phyloP scores from a whole-genome alignment of 2,113 vertebrate species.

The Chloroceryle aenea region DNA sequence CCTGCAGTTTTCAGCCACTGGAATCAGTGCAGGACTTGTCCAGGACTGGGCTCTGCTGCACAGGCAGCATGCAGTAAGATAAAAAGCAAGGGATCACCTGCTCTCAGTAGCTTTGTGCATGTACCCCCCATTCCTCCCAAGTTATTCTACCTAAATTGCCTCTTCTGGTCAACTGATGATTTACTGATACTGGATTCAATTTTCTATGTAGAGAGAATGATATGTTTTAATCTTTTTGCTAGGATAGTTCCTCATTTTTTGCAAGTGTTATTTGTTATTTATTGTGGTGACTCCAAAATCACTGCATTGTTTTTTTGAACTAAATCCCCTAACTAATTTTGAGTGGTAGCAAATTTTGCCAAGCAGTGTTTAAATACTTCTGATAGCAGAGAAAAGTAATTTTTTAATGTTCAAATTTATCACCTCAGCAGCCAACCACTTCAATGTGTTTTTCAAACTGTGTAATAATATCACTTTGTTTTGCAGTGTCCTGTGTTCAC shows the following conservation, averaged over 20 bases:
- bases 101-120: background rate
- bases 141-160: background rate
- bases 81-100: background rate
- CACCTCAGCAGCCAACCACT: background rate
- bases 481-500: accelerated
- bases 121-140: background rate
- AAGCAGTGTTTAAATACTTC: background rate
- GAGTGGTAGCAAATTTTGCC: background rate
- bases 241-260: background rate
- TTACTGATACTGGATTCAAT: background rate
- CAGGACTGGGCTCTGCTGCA: background rate
- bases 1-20: background rate
- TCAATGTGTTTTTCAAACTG: background rate
- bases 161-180: background rate
- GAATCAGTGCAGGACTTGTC: background rate
- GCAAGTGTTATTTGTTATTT: background rate
- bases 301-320: background rate
- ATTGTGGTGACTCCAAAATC: background rate
- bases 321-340: background rate
- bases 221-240: background rate
- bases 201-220: background rate
- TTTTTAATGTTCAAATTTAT: background rate
- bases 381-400: background rate
- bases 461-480: background rate
- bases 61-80: background rate